phyloP scores from a whole-genome alignment of 2,888 invertebrate species.

The Helobdella robusta region DNA sequence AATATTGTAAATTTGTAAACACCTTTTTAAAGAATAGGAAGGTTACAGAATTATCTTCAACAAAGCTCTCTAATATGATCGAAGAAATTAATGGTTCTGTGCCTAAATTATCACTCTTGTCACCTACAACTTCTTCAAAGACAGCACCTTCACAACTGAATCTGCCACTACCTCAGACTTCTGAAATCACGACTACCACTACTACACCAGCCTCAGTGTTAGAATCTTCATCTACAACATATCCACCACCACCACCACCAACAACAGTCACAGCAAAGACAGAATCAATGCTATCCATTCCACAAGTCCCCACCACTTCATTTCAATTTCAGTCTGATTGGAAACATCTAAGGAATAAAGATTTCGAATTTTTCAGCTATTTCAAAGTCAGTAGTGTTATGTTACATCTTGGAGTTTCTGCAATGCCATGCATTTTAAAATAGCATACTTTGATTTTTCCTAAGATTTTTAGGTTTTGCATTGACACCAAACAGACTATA shows the following conservation, averaged over 20 bases:
- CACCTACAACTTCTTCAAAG: background rate
- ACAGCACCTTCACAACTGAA: background rate
- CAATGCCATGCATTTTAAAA: background rate
- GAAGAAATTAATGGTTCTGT: background rate
- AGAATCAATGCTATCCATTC: constrained; percentile 3
- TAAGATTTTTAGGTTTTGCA: background rate
- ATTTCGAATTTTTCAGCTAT: constrained; percentile 40
- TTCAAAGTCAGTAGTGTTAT: constrained; percentile 38
- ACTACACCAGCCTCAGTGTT: background rate
- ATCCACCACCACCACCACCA: background rate
- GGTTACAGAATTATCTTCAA: too few species aligned
- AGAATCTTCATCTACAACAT: background rate
- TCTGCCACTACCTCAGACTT: background rate
- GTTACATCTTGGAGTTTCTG: too few species aligned
- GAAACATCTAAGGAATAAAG: constrained; percentile 39
- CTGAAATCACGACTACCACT: background rate
- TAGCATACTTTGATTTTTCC: background rate
- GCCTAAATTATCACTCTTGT: too few species aligned
- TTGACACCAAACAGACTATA: background rate
- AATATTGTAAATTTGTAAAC: background rate
- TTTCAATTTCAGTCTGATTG: constrained; percentile 45
- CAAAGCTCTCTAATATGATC: too few species aligned
- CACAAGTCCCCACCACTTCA: constrained; percentile 40
- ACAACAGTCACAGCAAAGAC: background rate
- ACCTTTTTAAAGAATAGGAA: too few species aligned